Evolutionary conservation across 1,140 invertebrate genomes (phyloP), one percentile per base, ranked within the genome.

Genomic region (Brachystomella parvula): DNA sequence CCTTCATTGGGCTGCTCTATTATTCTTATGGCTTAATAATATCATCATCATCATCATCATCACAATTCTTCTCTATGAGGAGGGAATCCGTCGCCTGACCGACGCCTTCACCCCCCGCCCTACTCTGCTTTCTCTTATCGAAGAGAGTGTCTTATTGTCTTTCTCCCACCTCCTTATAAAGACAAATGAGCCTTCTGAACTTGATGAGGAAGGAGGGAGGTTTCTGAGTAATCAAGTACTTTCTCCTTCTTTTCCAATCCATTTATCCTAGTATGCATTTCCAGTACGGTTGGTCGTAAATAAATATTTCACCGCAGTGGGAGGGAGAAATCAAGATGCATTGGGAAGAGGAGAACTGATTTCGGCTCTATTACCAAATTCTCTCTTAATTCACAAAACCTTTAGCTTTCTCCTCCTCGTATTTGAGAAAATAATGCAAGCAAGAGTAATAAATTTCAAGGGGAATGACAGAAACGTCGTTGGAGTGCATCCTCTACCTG

Each of bases 1-100:
- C 24, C 12, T 24, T 15, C 49, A 12, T n/a, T n/a, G n/a, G n/a
- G n/a, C 39, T 9, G 49, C 49, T 53, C 49, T 53, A 53, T 53
- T 53, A 53, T 53, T 53, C 49, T 53, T 53, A 53, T 53, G 49
- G 49, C 49, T 53, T 53, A 53, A 53, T 53, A 53, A 53, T 53
- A 53, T 19, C 24, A 53, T 19, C 49, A 53, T 53, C 49, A 53
- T 53, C 49, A 53, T 53, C 49, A 53, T 24, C 49, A 53, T 53
- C 49, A 9, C n/a, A n/a, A n/a, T n/a, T n/a, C n/a, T n/a, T n/a
- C 35, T 39, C n/a, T n/a, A n/a, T n/a, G n/a, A 39, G 35, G 19
- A 39, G 35, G 35, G 19, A 39, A 39, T 39, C 19, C 35, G 35
- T 39, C 35, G 35, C 35, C 35, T 39, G 35, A 39, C 35, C 35